A percentile compares a stretch with the other conserved stretches of the same genome.
Evolutionary conservation across 2,113 vertebrate species (phyloP).

Genomic region (Philantomba maxwellii): DNA sequence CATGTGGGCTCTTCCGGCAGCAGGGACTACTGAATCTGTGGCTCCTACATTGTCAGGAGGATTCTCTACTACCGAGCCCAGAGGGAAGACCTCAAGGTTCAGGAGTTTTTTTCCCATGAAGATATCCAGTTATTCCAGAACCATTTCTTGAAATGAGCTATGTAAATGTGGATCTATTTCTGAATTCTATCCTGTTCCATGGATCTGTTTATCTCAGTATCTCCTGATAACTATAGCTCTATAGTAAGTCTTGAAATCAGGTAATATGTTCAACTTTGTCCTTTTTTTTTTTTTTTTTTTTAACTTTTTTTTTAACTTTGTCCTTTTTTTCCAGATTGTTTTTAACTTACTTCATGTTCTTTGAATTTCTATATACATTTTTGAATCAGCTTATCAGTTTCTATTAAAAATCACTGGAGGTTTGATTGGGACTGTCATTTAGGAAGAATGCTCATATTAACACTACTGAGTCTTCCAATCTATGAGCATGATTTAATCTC

Average conservation of each 20-base stretch:
- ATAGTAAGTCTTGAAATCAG: not conserved
- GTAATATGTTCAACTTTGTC: not conserved
- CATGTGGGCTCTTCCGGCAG: not conserved
- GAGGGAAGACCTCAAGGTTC: not conserved
- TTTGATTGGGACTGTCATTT: not conserved
- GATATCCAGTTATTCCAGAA: not conserved
- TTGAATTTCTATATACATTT: not conserved
- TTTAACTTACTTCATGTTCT: not conserved
- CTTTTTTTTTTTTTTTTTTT: too few relatives aligned
- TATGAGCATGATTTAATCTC: not conserved
- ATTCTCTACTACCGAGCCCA: not conserved
- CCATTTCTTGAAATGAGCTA: not conserved
- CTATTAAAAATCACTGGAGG: not conserved
- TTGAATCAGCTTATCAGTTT: constrained; percentile 2
- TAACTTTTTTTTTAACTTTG: too few relatives aligned
- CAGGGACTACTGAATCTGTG: not conserved
- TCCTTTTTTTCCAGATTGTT: not conserved
- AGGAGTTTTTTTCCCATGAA: not conserved
- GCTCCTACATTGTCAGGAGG: not conserved
- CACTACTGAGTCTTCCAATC: not conserved
- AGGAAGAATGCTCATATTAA: not conserved
- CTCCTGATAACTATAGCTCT: not conserved
- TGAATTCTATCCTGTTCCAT: not conserved
- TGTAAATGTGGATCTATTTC: not conserved
- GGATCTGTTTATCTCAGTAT: not conserved